These are phyloP conservation scores for Dendroctonus ponderosae DNA, from an alignment of 1,140 invertebrate genomes.

Conservation along the genomic window DNA sequence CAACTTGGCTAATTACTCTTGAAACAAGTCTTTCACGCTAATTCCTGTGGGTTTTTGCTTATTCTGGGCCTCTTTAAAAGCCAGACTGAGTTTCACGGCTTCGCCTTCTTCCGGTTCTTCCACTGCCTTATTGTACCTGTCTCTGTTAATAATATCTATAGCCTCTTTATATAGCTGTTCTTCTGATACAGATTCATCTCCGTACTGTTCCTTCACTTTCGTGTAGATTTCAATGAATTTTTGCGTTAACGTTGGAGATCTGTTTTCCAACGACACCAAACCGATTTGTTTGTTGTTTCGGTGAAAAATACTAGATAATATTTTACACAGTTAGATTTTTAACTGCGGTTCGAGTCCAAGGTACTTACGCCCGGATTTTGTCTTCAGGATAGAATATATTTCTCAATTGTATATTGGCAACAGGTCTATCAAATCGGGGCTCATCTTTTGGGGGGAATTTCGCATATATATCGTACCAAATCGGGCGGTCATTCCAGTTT, in stretches of 20 bases:
- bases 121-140: conserved; percentile 17
- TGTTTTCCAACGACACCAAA: conserved; percentile 53
- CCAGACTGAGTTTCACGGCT: conserved; percentile 38
- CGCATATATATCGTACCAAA: conserved; percentile 90
- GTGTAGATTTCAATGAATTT: conserved; percentile 60
- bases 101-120: conserved; percentile 25
- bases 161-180: conserved; percentile 53
- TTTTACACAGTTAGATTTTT: neutral
- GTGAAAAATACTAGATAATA: conserved; percentile 62
- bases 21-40: conserved; percentile 41
- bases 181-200: conserved; percentile 51
- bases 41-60: conserved; percentile 32
- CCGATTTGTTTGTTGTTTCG: conserved; percentile 56
- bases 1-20: conserved; percentile 30
- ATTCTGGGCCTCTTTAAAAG: conserved; percentile 43
- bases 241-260: conserved; percentile 57
- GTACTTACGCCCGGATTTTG: conserved; percentile 74
- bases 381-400: conserved; percentile 87
- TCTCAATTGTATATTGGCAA: conserved; percentile 58
- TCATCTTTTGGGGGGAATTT: conserved; percentile 81
- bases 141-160: conserved; percentile 49
- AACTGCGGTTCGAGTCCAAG: neutral
- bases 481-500: conserved; percentile 71
- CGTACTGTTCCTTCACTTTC: conserved; percentile 53
- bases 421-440: conserved; percentile 67